Evolutionary conservation across 2,888 invertebrate species (phyloP).

Genomic region (Gastrophysa polygoni): DNA sequence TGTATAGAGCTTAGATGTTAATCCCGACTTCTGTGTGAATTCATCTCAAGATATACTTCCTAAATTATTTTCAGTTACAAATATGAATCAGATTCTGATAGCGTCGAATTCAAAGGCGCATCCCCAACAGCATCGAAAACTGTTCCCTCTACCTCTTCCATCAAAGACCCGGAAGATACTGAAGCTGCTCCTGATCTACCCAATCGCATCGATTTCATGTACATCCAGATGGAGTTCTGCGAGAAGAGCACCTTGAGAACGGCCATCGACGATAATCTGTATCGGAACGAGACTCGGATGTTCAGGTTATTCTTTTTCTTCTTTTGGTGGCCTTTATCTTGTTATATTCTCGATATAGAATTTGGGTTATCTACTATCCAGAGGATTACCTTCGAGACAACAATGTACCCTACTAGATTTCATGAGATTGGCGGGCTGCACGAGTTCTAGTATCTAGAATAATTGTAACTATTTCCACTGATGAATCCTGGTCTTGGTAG

Average conservation of each 20-base stretch:
- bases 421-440: too few relatives aligned
- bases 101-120: slow-evolving; percentile 67
- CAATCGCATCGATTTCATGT: slow-evolving; percentile 66
- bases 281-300: slow-evolving; percentile 76
- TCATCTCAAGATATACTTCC: too few relatives aligned
- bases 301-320: slow-evolving; percentile 95
- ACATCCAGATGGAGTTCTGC: slow-evolving; percentile 99
- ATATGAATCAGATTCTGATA: slow-evolving; percentile 62
- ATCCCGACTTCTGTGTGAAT: too few relatives aligned
- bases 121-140: slow-evolving; percentile 33
- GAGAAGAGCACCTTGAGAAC: slow-evolving; percentile 91
- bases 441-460: too few relatives aligned
- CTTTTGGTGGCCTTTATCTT: too few relatives aligned
- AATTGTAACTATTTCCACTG: too few relatives aligned
- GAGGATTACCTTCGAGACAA: too few relatives aligned
- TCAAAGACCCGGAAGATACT: slow-evolving; percentile 12
- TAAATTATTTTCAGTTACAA: slow-evolving; percentile 43
- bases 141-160: slow-evolving; percentile 22
- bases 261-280: slow-evolving; percentile 84
- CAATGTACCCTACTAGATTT: too few relatives aligned
- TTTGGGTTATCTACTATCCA: too few relatives aligned
- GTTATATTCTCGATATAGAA: too few relatives aligned
- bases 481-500: too few relatives aligned
- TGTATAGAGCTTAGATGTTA: too few relatives aligned
- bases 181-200: slow-evolving; percentile 27